phyloP scores from a whole-genome alignment of 2,113 vertebrate genomes.

The Macquaria ambigua region DNA sequence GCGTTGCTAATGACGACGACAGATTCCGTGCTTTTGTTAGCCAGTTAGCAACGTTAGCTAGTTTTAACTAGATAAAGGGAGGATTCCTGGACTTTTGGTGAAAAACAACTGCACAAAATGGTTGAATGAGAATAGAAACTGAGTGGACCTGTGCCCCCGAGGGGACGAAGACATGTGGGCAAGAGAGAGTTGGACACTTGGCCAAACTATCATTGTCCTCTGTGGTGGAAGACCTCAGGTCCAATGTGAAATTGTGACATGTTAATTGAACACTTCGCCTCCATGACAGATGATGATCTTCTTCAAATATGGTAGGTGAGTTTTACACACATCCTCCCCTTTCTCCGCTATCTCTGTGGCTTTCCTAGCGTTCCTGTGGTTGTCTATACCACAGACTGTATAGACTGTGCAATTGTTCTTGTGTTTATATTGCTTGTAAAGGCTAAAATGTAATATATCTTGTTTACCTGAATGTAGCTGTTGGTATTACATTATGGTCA shows the following conservation, averaged over 20 bases:
- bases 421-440: neutral
- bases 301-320: neutral
- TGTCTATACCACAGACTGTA: neutral
- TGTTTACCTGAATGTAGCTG: neutral
- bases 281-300: neutral
- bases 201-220: neutral
- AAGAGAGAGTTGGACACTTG: neutral
- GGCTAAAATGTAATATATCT: neutral
- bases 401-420: neutral
- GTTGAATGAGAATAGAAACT: neutral
- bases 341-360: neutral
- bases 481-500: neutral
- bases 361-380: neutral
- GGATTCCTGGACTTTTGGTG: neutral
- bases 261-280: too few species aligned
- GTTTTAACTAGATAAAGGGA: too few species aligned
- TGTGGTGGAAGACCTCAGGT: neutral
- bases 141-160: too few species aligned
- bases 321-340: neutral
- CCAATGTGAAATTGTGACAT: neutral
- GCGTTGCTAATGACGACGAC: neutral
- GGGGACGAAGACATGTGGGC: neutral
- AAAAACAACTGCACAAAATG: neutral
- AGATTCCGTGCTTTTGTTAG: neutral
- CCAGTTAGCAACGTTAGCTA: neutral